Evolutionary conservation across 2,888 invertebrate genomes (phyloP), one percentile per base, ranked within the genome.

Genomic region (Malachius bipustulatus): DNA sequence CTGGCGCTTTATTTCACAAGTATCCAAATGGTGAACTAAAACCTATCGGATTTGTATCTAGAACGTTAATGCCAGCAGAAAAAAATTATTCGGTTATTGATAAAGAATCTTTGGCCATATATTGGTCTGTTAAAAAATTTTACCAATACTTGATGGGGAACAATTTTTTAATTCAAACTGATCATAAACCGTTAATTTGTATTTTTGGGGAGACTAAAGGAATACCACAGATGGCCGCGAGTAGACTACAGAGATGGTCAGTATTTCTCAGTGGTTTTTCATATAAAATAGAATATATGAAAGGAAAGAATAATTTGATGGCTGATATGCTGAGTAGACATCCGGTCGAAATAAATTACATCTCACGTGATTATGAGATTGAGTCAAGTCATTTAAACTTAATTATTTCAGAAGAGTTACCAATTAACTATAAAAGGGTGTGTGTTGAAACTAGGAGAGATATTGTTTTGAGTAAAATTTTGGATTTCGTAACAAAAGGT

Each of bases 161-260:
- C 6, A 30, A 30, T 13, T 40, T 42, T 16, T 34, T 16, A n/a
- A n/a, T 38, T 11, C 8, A n/a, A 26, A 38, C 32, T 3, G 43
- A 43, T 27, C 39, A 43, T 16, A 39, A 36, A 34, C 40, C 39
- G 11, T 31, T 42, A 16, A 31, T 38, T 8, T n/a, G 31, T 4
- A 26, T 42, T 16, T 42, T 34, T 28, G 35, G 35, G 4, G 32
- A 33, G 24, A 32, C 37, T 14, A 36, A 28, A 14, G 34, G 32
- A 12, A 36, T 39, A 13, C 39, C 36, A 16, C 34, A 34, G 14
- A 37, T 39, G 39, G 16, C 37, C 9, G 35, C 37, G 12, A 37
- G 34, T 19, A 28, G 38, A 24, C 13, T 44, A 9, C 41, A 43
- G 19, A 36, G 43, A 34, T 43, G 45, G 43, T 41, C 39, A 8